Evolutionary conservation across 37 sponge, comb jelly and placozoan species (phyloP), one percentile per base, ranked within the genome.

Genomic region (Oopsacas minuta): DNA sequence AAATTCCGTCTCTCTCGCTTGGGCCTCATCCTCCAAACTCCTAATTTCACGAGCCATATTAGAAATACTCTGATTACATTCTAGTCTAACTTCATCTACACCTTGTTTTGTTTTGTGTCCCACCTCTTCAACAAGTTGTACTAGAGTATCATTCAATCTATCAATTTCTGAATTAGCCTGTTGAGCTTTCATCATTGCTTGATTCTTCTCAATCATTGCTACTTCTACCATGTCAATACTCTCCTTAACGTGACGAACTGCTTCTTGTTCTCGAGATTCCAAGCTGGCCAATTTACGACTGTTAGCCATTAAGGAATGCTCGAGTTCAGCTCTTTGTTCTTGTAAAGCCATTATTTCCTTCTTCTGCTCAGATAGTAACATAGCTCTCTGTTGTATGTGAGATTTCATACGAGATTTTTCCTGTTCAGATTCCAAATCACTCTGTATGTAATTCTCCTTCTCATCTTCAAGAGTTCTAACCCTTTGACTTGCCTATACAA

Each of bases 121-220:
- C 53, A 90, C 92, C 53, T 93, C 92, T 35, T 90, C 85, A n/a
- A 95, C 25, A 0, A 95, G 39, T 38, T 86, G 28, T 0, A 86
- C 38, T 36, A 95, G 52, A 20, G 88, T 84, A 30, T 52, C 52
- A 86, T 91, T 87, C 38, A 95, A 88, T 8, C 90, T 49, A 0
- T 36, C 83, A 0, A 90, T 84, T 83, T 95, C 96, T 3, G 81
- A 84, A 0, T 23, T 39, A 37, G 82, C 42, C 35, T 95, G 96
- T 85, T 88, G 88, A 36, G 90, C 93, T n/a, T 61, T 36, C 30
- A 95, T 52, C 53, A 82, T 46, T 10, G 89, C 88, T 87, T 93
- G 92, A 0, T 93, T 92, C 85, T 92, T 95, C 88, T 95, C 96
- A 82, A 93, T 0, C 23, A 95, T 37, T 36, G 94, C 90, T 69